phyloP scores from a whole-genome alignment of 1,140 invertebrate species.

The Pectinophora gossypiella region DNA sequence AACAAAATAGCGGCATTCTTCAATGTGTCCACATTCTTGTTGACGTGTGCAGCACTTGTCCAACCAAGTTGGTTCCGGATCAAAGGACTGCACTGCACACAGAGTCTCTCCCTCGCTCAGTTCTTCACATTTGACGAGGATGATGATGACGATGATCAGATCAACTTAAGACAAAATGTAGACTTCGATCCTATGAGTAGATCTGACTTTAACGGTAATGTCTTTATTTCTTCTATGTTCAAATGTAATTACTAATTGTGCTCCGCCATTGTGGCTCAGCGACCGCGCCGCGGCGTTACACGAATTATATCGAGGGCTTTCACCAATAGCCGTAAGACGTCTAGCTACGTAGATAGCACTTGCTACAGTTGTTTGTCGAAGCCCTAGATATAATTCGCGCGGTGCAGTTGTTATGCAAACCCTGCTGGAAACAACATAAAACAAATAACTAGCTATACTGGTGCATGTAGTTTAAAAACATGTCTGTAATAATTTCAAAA shows the following conservation, averaged over 20 bases:
- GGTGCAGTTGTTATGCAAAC: too few species aligned
- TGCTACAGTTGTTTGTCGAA: too few species aligned
- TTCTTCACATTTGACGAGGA: constrained; percentile 69
- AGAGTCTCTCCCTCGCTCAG: constrained; percentile 71
- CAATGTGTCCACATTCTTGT: constrained; percentile 68
- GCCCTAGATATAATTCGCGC: too few species aligned
- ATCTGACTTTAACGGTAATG: constrained; percentile 45
- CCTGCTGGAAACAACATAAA: too few species aligned
- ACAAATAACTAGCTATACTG: too few species aligned
- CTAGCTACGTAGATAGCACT: too few species aligned
- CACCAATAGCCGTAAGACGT: too few species aligned
- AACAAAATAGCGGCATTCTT: constrained; percentile 76
- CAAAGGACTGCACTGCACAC: constrained; percentile 66
- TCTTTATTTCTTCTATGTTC: constrained; percentile 5
- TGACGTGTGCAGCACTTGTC: constrained; percentile 72
- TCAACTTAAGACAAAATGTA: constrained; percentile 38
- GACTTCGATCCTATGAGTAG: constrained; percentile 42
- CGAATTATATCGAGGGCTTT: too few species aligned
- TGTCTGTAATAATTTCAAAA: too few species aligned
- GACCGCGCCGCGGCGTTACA: too few species aligned
- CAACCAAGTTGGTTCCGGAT: constrained; percentile 75
- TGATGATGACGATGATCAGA: constrained; percentile 46
- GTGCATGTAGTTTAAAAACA: too few species aligned
- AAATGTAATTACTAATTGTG: neutral
- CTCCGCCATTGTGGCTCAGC: too few species aligned